phyloP scores from a whole-genome alignment of 2,888 invertebrate genomes.

The Cosmorhoe ocellata region DNA sequence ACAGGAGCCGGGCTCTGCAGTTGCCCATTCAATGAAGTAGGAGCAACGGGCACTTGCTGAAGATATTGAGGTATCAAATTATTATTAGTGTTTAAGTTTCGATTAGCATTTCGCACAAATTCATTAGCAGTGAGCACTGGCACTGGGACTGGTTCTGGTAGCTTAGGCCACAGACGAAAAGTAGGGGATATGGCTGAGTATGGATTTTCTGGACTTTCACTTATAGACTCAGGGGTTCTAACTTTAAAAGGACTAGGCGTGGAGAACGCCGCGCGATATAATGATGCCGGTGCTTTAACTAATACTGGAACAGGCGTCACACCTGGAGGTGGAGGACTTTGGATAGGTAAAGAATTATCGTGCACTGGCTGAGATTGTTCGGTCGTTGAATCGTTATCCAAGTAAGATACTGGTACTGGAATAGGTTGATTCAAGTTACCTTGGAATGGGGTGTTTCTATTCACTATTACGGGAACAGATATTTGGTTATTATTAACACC shows the following conservation, averaged over 20 bases:
- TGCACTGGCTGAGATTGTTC: neutral
- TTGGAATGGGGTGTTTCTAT: conserved; percentile 2
- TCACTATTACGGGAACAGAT: conserved; percentile 13
- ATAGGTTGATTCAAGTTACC: conserved; percentile 13
- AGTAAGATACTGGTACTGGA: conserved; percentile 27
- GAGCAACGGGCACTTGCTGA: conserved; percentile 13
- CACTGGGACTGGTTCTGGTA: conserved; percentile 25
- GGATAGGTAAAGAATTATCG: neutral
- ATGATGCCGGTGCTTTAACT: conserved; percentile 14
- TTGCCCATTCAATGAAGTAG: conserved; percentile 9
- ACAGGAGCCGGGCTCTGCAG: conserved; percentile 8
- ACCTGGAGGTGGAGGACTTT: neutral
- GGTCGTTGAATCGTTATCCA: conserved; percentile 6
- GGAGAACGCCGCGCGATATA: conserved; percentile 15
- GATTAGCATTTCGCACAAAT: conserved; percentile 12
- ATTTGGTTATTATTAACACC: conserved; percentile 1
- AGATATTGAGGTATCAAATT: conserved; percentile 10
- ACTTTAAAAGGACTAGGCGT: conserved; percentile 24
- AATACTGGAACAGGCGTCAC: conserved; percentile 14
- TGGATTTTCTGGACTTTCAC: conserved; percentile 9
- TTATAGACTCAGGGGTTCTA: neutral
- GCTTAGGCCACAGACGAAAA: conserved; percentile 24
- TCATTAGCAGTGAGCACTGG: conserved; percentile 19
- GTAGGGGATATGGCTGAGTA: conserved; percentile 6
- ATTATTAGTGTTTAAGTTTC: conserved; percentile 17